Evolutionary conservation across 2,888 invertebrate genomes (phyloP).

Genomic region (Eustalomyia histrio): DNA sequence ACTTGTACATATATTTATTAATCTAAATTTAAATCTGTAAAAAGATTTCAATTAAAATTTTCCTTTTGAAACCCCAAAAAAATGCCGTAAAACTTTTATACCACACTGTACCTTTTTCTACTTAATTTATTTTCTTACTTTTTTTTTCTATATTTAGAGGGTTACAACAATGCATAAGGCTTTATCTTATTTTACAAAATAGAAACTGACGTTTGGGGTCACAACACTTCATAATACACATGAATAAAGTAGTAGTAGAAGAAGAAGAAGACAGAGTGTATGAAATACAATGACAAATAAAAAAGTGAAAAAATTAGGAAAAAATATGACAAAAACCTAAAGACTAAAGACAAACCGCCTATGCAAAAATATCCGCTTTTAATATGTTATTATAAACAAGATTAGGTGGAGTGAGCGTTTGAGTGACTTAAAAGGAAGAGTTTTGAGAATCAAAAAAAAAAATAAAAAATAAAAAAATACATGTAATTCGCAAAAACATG

Average conservation of each 20-base stretch:
- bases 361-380: constrained; percentile 16
- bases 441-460: not conserved
- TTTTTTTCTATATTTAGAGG: constrained; percentile 19
- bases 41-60: too few relatives aligned
- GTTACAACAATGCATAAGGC: constrained; percentile 40
- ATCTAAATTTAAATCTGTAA: too few relatives aligned
- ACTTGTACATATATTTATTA: too few relatives aligned
- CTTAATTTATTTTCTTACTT: not conserved
- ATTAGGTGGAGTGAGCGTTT: constrained; percentile 30
- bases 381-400: constrained; percentile 29
- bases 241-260: constrained; percentile 20
- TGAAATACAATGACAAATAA: not conserved
- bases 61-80: too few relatives aligned
- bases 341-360: constrained; percentile 32
- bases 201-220: constrained; percentile 62
- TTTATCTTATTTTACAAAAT: constrained; percentile 56
- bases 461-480: not conserved
- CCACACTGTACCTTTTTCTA: not conserved
- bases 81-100: too few relatives aligned
- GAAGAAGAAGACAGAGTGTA: constrained; percentile 11
- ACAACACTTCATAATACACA: constrained; percentile 61
- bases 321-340: constrained; percentile 18
- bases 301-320: not conserved
- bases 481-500: not conserved
- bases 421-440: constrained; percentile 31